Base-by-base conservation (phyloP, 2,888 invertebrate species). In the Drosophila fulvimacula region DNA sequence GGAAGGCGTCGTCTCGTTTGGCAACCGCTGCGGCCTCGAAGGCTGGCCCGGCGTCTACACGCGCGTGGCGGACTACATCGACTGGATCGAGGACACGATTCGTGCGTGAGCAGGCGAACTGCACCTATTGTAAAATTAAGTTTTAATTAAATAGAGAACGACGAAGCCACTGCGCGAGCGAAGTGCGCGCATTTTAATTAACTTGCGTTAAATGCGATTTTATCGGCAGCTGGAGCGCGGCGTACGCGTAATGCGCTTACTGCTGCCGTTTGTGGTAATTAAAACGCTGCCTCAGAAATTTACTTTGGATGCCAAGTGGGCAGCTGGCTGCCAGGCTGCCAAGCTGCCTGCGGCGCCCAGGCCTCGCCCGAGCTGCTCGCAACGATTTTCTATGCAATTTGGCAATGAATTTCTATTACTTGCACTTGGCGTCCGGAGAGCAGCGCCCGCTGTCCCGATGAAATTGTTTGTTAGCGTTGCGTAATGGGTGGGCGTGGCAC, bases 21-120 rank as follows among this genome's bases (percentile, higher is more conserved):
- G 94, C 41, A 93, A 93, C 48, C 88, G 90, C 3, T 92, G 92
- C 39, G 92, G 92, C 11, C 85, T 92, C 13, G 92, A 93, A n/a
- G 94, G 94, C 1, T 94, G 94, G 93, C 96, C 96, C 0, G 96
- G 95, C 0, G 94, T 96, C 4, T 96, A 96, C 90, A 96, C 95
- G 0, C 93, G 94, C 42, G 94, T 96, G 1, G 91, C 94, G 0
- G 92, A 93, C 15, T 96, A 95, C 84, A 90, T 95, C 59, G 93
- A 94, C 66, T 96, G 96, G 96, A 95, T 96, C 80, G 86, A 94
- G 51, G 92, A 93, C 38, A 93, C 92, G 91, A 92, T 93, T 15
- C 90, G 83, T 48, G 91, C 93, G 5, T 93, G 87, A 90, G 39
- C n/a, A 34, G 27, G 36, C 38, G 34, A 51, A 59, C 17, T 57